Evolutionary conservation across 2,113 vertebrate genomes (phyloP).

Genomic region (Calonectris borealis): DNA sequence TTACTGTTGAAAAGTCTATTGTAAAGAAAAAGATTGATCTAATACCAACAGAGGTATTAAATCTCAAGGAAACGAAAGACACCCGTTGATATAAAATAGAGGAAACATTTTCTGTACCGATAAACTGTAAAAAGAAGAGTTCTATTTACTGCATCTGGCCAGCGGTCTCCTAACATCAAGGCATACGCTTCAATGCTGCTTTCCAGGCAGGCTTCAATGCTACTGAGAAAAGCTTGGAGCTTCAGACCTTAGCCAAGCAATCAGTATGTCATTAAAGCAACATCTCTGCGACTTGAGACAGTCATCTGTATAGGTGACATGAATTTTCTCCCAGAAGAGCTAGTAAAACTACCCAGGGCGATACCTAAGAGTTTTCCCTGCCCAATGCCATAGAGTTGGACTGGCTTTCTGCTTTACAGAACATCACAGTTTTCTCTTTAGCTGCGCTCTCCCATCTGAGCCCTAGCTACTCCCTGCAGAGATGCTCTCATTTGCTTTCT

Average conservation of each 20-base stretch:
- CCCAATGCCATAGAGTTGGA: fast-evolving
- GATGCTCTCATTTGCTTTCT: neutral
- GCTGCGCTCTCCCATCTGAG: neutral
- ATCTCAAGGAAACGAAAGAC: neutral
- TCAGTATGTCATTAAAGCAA: neutral
- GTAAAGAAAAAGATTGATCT: constrained; percentile 10
- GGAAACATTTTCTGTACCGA: neutral
- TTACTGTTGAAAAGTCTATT: constrained; percentile 2
- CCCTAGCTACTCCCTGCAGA: neutral
- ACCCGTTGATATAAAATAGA: neutral
- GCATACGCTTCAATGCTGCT: fast-evolving
- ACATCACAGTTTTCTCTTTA: neutral
- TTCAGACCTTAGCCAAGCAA: neutral
- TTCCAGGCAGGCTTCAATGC: neutral
- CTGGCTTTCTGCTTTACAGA: neutral
- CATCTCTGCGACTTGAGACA: neutral
- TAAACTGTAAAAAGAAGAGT: neutral
- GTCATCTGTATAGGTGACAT: neutral
- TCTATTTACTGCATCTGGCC: neutral
- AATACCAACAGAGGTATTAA: neutral
- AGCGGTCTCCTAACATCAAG: neutral
- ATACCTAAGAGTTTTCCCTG: neutral
- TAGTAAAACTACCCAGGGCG: neutral
- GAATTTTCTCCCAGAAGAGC: neutral
- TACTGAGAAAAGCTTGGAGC: neutral